phyloP scores from a whole-genome alignment of 2,113 vertebrate genomes.

The Xenotilapia flavipinnis region DNA sequence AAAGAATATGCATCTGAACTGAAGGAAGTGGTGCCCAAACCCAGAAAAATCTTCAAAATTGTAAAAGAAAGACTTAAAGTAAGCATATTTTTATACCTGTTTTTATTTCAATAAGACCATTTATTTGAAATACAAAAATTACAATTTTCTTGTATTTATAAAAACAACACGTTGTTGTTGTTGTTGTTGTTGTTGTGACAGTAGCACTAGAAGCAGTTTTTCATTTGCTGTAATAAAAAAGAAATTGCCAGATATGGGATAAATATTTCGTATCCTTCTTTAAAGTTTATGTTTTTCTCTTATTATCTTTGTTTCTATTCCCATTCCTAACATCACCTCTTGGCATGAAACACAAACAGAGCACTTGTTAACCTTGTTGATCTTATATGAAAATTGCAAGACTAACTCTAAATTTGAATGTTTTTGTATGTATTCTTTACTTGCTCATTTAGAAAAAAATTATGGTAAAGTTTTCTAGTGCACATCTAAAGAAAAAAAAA shows the following conservation, averaged over 20 bases:
- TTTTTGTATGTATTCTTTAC: not conserved
- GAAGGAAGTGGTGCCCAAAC: constrained; percentile 59
- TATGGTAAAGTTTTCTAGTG: not conserved
- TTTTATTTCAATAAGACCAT: not conserved
- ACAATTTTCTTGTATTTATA: not conserved
- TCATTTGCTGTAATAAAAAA: not conserved
- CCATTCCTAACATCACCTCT: not conserved
- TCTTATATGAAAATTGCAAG: not conserved
- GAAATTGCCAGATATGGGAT: not conserved
- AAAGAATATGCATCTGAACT: constrained; percentile 50
- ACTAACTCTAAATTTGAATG: not conserved
- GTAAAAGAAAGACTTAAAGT: constrained; percentile 67
- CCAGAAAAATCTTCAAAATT: constrained; percentile 79
- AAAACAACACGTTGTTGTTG: not conserved
- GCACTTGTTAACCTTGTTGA: not conserved
- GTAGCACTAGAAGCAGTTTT: not conserved
- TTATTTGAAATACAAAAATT: not conserved
- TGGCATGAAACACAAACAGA: not conserved
- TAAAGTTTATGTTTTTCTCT: not conserved
- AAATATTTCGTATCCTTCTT: not conserved
- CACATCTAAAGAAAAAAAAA: not conserved
- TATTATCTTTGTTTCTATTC: not conserved
- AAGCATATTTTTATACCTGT: not conserved
- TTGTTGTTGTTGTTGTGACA: not conserved
- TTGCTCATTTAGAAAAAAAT: not conserved